phyloP scores from a whole-genome alignment of 2,113 vertebrate genomes.

The Chunga burmeisteri region DNA sequence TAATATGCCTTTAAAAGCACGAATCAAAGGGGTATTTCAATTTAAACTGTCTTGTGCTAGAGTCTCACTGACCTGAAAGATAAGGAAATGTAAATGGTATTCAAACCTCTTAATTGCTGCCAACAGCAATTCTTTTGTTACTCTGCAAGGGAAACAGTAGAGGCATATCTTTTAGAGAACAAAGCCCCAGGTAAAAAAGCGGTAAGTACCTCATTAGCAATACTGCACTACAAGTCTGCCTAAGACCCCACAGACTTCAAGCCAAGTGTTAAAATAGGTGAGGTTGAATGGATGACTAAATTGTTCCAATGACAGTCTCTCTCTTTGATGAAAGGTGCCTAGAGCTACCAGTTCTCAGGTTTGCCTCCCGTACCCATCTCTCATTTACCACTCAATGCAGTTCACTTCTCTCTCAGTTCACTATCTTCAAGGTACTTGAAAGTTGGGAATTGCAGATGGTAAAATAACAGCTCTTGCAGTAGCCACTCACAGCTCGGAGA shows the following conservation, averaged over 20 bases:
- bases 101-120: constrained; percentile 57
- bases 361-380: not conserved
- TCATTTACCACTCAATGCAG: constrained; percentile 15
- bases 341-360: constrained; percentile 4
- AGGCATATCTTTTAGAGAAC: constrained; percentile 15
- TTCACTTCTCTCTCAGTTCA: constrained; percentile 36
- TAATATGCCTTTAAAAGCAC: constrained; percentile 2
- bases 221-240: not conserved
- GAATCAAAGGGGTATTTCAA: constrained; percentile 39
- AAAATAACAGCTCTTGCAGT: constrained; percentile 40
- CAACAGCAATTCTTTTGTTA: constrained; percentile 43
- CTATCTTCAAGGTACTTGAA: constrained; percentile 36
- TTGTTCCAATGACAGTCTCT: constrained; percentile 42
- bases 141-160: constrained; percentile 28
- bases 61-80: constrained; percentile 48
- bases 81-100: constrained; percentile 59
- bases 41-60: constrained; percentile 22
- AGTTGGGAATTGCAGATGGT: constrained; percentile 46
- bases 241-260: constrained; percentile 1
- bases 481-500: constrained; percentile 16
- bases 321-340: constrained; percentile 36
- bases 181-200: constrained; percentile 25
- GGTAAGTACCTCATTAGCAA: constrained; percentile 48
- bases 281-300: constrained; percentile 16
- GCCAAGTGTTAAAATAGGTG: constrained; percentile 54